phyloP scores from a whole-genome alignment of 2,113 vertebrate genomes.

The Oncorhynchus masou region DNA sequence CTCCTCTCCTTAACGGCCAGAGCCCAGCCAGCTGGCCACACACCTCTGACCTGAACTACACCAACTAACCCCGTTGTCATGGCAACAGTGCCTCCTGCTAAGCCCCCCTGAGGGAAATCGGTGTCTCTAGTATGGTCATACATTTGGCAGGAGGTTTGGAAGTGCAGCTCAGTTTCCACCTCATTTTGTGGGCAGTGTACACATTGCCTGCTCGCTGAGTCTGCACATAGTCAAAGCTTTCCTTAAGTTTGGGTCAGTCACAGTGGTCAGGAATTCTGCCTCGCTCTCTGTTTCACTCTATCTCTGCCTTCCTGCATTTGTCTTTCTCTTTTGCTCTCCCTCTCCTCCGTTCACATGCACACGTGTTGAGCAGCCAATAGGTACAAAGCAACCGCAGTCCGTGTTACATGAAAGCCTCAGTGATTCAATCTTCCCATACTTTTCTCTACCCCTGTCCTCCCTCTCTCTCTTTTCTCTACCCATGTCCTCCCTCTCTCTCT shows the following conservation, averaged over 20 bases:
- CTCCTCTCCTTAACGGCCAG: not conserved
- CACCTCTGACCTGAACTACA: constrained; percentile 21
- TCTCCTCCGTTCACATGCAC: not conserved
- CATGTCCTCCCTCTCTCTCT: too few relatives aligned
- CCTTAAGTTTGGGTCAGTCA: too few relatives aligned
- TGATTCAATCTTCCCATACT: not conserved
- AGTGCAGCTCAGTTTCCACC: too few relatives aligned
- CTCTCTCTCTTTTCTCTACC: too few relatives aligned
- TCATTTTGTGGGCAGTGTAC: too few relatives aligned
- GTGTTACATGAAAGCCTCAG: not conserved
- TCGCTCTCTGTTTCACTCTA: not conserved
- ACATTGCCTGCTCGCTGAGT: too few relatives aligned
- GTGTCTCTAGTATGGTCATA: too few relatives aligned
- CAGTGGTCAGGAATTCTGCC: too few relatives aligned
- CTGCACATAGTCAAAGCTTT: too few relatives aligned
- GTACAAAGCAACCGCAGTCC: too few relatives aligned
- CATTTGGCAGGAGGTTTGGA: too few relatives aligned
- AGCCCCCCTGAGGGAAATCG: not conserved
- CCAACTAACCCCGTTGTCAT: constrained; percentile 35
- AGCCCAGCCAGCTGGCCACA: not conserved
- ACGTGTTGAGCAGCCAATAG: not conserved
- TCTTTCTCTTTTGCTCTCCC: not conserved
- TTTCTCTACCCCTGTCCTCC: too few relatives aligned
- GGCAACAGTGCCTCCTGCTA: constrained; percentile 43
- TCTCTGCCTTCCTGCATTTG: not conserved